Evolutionary conservation across 1,140 invertebrate genomes (phyloP), one percentile per base, ranked within the genome.

Genomic region (Radopholus similis): DNA sequence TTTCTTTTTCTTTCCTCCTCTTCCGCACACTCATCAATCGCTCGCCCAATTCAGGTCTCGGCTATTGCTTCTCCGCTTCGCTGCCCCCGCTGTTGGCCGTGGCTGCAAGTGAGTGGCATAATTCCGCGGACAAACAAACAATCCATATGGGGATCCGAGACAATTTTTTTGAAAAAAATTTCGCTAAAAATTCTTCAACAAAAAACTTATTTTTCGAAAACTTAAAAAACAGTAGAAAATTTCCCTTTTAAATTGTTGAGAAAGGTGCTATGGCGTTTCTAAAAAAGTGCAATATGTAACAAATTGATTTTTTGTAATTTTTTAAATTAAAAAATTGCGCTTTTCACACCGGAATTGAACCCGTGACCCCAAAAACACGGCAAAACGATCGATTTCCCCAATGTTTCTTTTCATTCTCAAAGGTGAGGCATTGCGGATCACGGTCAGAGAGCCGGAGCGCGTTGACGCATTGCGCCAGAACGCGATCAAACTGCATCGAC

Each of bases 41-140:
- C n/a, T n/a, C n/a, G n/a, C n/a, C n/a, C n/a, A n/a, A n/a, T n/a
- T 85, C 84, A 62, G 87, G 87, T 11, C 82, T 86, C 85, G 90
- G 90, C 1, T 97, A 97, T 82, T 97, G 94, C 83, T 98, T 97
- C 83, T 97, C 94, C 8, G 95, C 95, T 11, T 97, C 95, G 0
- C 83, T 93, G 42, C 93, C 95, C 4, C 95, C 95, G 2, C 87
- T 96, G 81, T 83, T 96, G 70, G 90, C 92, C 23, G 87, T 90
- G 37, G 90, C 90, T 1, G 92, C 92, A 13, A 90, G 90, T 70
- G 15, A 44, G 28, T 73, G 34, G n/a, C n/a, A n/a, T n/a, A n/a
- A n/a, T n/a, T n/a, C n/a, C n/a, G n/a, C n/a, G n/a, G n/a, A n/a
- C n/a, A n/a, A n/a, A n/a, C n/a, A n/a, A n/a, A n/a, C n/a, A n/a